Base-by-base conservation (phyloP, 2,113 vertebrate genomes). In the Nibea albiflora region DNA sequence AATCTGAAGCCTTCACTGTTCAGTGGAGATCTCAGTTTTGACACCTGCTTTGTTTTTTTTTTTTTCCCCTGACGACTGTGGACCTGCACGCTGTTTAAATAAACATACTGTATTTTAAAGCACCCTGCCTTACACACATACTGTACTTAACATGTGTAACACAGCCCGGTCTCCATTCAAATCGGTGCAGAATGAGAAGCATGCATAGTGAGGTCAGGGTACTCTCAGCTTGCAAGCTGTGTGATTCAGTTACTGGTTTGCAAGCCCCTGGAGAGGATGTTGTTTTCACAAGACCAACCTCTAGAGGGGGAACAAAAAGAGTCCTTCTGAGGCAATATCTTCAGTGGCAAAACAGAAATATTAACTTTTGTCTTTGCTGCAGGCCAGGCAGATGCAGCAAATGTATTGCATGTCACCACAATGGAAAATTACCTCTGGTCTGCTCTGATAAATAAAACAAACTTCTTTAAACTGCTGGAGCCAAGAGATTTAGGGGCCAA, bases 231-330 rank as follows among this genome's bases (percentile, higher is more conserved):
- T 63, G 62, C 53, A 78, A 42, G 63, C 53, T 75, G 54, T 66
- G 22, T 86, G 78, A 90, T 44, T 90, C 54, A 77, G 62, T 88
- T 57, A 53, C 70, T 68, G 77, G 71, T 88, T 89, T 88, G 88
- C 17, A 56, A 84, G 65, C 52, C 81, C 64, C 71, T 26, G 50
- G 89, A 76, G 80, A 89, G 81, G 83, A 89, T 76, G 83, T 76
- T 85, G 75, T 84, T 78, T 81, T 73, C 69, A 88, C 66, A 70
- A 74, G 58, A 53, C 56, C 24, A 84, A 28, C 35, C 57, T 76
- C 53, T 56, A 70, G 63, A 68, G 16, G n/a, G 50, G 73, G 62
- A 80, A 79, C 54, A 52, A 39, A 88, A 76, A 81, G 68, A 79
- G 70, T 19, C 26, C 24, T 57, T 69, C 52, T 80, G 79, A 75